phyloP scores from a whole-genome alignment of 1,140 invertebrate genomes.

The Papilio polyxenes region DNA sequence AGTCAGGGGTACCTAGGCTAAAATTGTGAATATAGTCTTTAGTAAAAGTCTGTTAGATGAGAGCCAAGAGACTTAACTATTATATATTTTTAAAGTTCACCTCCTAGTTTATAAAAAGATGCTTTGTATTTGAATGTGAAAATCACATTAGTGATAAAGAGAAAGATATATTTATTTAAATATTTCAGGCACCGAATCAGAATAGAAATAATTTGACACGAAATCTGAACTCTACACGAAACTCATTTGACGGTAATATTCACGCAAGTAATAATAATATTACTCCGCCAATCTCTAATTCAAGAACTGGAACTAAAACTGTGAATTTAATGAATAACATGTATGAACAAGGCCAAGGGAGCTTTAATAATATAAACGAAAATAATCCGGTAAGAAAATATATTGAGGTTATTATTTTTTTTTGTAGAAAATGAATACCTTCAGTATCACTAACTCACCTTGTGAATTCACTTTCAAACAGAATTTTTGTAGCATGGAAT shows the following conservation, averaged over 20 bases:
- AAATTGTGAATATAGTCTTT: too few relatives aligned
- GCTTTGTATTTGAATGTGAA: not conserved
- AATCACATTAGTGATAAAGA: not conserved
- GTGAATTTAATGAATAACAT: constrained; percentile 77
- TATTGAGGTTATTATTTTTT: not conserved
- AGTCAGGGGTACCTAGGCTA: too few relatives aligned
- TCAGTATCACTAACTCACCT: not conserved
- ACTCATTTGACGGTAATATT: constrained; percentile 66
- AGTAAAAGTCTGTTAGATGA: too few relatives aligned
- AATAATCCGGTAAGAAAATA: constrained; percentile 65
- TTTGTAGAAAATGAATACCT: not conserved
- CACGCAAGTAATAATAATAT: constrained; percentile 68
- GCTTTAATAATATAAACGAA: constrained; percentile 73
- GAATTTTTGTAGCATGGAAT: too few relatives aligned
- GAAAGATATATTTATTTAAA: not conserved
- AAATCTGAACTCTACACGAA: constrained; percentile 70
- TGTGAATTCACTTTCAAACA: too few relatives aligned
- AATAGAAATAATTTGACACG: constrained; percentile 74
- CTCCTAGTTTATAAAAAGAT: too few relatives aligned
- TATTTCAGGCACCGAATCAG: constrained; percentile 67
- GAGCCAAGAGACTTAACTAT: too few relatives aligned
- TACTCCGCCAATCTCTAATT: constrained; percentile 58
- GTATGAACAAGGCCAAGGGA: constrained; percentile 73
- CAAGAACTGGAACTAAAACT: constrained; percentile 65
- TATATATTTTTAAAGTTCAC: too few relatives aligned